phyloP scores from a whole-genome alignment of 2,888 invertebrate genomes.

The Balanococcus diminutus region DNA sequence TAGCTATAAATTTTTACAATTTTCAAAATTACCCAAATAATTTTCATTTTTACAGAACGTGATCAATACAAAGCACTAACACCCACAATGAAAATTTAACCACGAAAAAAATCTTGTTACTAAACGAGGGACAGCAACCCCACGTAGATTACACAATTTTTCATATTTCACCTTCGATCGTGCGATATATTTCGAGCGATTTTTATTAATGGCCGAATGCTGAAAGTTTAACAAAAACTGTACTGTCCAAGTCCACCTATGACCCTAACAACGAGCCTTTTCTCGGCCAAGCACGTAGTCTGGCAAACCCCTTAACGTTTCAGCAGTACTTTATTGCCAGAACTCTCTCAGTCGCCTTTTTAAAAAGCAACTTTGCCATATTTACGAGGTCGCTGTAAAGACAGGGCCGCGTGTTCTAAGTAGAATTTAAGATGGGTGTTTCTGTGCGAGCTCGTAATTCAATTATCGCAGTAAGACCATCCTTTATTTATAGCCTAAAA shows the following conservation, averaged over 20 bases:
- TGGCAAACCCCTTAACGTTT: background rate
- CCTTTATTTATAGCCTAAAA: background rate
- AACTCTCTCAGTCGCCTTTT: background rate
- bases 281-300: background rate
- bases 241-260: background rate
- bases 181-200: constrained; percentile 30
- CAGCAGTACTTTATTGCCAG: background rate
- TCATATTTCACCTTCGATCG: background rate
- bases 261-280: background rate
- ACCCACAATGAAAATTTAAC: no score
- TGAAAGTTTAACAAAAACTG: constrained; percentile 16
- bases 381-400: constrained; percentile 19
- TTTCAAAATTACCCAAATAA: no score
- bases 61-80: no score
- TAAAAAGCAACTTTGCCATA: constrained; percentile 20
- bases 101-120: no score
- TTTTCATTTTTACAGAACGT: no score
- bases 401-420: constrained; percentile 1
- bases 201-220: constrained; percentile 27
- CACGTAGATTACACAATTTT: no score
- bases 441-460: constrained; percentile 19
- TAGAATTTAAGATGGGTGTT: constrained; percentile 38
- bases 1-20: no score
- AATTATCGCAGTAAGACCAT: constrained; percentile 32
- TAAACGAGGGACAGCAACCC: no score